Evolutionary conservation across 2,888 invertebrate genomes (phyloP).

Genomic region (Hirtodrosophila confusa): DNA sequence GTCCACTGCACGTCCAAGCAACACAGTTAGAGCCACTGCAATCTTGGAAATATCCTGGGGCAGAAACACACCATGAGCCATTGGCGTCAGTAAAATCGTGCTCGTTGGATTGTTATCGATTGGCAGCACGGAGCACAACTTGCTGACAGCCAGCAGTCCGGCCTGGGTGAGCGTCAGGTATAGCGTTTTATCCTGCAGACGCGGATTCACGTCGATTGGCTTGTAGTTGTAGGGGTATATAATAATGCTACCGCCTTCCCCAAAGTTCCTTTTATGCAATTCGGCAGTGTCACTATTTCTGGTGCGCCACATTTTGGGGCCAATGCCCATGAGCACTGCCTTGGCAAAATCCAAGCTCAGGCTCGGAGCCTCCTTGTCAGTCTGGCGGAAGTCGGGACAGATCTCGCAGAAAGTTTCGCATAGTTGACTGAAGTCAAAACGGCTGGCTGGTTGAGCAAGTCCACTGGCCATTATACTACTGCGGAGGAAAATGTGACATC

Average conservation of each 20-base stretch:
- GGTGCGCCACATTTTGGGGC: slow-evolving; percentile 47
- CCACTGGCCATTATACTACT: slow-evolving; percentile 15
- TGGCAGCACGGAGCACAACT: slow-evolving; percentile 37
- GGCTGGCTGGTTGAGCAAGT: neutral
- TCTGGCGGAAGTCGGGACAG: slow-evolving; percentile 53
- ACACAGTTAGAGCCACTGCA: slow-evolving; percentile 21
- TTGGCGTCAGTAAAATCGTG: slow-evolving; percentile 55
- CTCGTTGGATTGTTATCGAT: slow-evolving; percentile 22
- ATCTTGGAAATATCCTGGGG: slow-evolving; percentile 45
- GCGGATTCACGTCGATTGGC: slow-evolving; percentile 50
- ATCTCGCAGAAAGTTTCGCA: slow-evolving; percentile 38
- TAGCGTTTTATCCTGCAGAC: slow-evolving; percentile 41
- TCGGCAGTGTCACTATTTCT: slow-evolving; percentile 32
- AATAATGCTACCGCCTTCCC: slow-evolving; percentile 31
- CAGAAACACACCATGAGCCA: slow-evolving; percentile 51
- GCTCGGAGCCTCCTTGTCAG: slow-evolving; percentile 23
- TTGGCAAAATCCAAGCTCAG: slow-evolving; percentile 49
- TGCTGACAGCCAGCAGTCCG: slow-evolving; percentile 50
- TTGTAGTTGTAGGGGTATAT: slow-evolving; percentile 43
- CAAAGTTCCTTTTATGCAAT: slow-evolving; percentile 13
- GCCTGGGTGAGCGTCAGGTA: slow-evolving; percentile 61
- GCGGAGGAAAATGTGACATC: slow-evolving; percentile 1
- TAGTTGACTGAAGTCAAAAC: slow-evolving; percentile 30
- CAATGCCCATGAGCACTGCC: slow-evolving; percentile 52
- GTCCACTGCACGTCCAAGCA: slow-evolving; percentile 6